A percentile compares a stretch with the other conserved stretches of the same genome.
Conservation (phyloP, 2,888 invertebrate genomes). For the Dasysyrphus tricinctus region DNA sequence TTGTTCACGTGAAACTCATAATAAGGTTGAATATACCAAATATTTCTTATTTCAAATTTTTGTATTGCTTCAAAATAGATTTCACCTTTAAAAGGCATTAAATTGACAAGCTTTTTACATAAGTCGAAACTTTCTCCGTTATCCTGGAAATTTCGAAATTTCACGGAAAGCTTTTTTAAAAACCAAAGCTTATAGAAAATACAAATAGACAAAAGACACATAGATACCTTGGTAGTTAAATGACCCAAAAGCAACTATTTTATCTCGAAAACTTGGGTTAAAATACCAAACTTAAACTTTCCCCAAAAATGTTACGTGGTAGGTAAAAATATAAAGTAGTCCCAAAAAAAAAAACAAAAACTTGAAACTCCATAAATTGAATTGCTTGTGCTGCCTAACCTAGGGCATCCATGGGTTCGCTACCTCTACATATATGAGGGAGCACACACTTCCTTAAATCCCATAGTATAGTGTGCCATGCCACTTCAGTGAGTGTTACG, state of each 20-base stretch:
- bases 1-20: too few species aligned
- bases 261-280: not conserved
- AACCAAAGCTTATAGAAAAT: not conserved
- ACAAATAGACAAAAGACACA: not conserved
- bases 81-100: too few species aligned
- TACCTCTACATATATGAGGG: not conserved
- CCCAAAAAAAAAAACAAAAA: slow-evolving; percentile 10
- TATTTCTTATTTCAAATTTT: too few species aligned
- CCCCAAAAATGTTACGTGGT: slow-evolving; percentile 44
- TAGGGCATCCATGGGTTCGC: not conserved
- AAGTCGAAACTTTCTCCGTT: not conserved
- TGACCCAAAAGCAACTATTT: not conserved
- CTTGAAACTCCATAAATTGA: slow-evolving; percentile 55
- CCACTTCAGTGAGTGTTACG: slow-evolving; percentile 50
- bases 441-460: slow-evolving; percentile 12
- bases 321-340: slow-evolving; percentile 12
- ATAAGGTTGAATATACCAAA: too few species aligned
- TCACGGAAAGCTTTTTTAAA: not conserved
- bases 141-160: not conserved
- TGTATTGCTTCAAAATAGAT: too few species aligned
- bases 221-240: not conserved
- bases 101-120: not conserved
- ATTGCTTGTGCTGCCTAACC: slow-evolving; percentile 18
- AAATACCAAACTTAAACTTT: slow-evolving; percentile 41
- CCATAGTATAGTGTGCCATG: slow-evolving; percentile 12